phyloP scores from a whole-genome alignment of 2,888 invertebrate genomes.

The Stramonita haemastoma region DNA sequence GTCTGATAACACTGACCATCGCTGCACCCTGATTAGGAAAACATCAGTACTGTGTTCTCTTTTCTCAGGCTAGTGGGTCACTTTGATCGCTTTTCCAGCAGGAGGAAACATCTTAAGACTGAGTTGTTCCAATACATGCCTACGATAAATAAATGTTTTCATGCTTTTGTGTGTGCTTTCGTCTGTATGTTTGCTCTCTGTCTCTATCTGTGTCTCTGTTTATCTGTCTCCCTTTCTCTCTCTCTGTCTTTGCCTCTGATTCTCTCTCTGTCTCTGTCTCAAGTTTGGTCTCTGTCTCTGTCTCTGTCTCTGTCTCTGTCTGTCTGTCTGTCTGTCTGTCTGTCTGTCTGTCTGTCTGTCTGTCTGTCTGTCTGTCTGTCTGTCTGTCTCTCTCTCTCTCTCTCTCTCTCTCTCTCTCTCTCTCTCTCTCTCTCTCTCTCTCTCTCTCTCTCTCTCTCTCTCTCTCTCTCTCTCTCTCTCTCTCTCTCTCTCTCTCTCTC shows the following conservation, averaged over 20 bases:
- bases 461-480: slow-evolving; percentile 4
- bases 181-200: too few relatives aligned
- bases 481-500: background rate
- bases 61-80: too few relatives aligned
- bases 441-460: slow-evolving; percentile 9
- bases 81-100: too few relatives aligned
- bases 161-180: too few relatives aligned
- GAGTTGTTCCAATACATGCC: too few relatives aligned
- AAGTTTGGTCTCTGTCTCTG: background rate
- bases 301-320: background rate
- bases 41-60: too few relatives aligned
- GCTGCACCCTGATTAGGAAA: too few relatives aligned
- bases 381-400: background rate
- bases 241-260: background rate
- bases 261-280: background rate
- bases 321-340: too few relatives aligned
- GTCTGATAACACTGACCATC: too few relatives aligned
- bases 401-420: slow-evolving; percentile 16
- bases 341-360: too few relatives aligned
- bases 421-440: slow-evolving; percentile 17
- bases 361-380: background rate
- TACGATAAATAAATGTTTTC: too few relatives aligned
- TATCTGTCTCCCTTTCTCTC: slow-evolving; percentile 17
- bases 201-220: background rate
- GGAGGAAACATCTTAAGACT: too few relatives aligned